phyloP scores from a whole-genome alignment of 2,797 vertebrate genomes.

The Netta rufina region DNA sequence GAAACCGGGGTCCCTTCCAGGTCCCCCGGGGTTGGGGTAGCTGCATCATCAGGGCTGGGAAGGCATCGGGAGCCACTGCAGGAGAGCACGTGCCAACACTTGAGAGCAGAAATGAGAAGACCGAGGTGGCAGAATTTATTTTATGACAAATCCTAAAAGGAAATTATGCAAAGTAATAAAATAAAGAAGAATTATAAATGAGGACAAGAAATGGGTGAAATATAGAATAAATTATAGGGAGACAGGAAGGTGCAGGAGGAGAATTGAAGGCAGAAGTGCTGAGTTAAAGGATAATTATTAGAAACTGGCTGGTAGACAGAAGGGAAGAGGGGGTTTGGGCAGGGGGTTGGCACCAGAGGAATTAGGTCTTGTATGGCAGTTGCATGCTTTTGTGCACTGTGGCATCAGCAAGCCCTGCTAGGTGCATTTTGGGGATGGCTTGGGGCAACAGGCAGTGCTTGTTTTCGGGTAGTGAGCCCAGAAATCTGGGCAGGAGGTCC shows the following conservation, averaged over 20 bases:
- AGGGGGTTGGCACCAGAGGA: background rate
- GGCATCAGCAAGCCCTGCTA: background rate
- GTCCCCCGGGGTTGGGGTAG: background rate
- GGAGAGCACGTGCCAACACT: background rate
- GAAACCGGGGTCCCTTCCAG: background rate
- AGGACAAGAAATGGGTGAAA: slow-evolving; percentile 62
- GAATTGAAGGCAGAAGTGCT: slow-evolving; percentile 49
- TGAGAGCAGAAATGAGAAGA: slow-evolving; percentile 31
- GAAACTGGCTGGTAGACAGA: background rate
- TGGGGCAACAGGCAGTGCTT: accelerated
- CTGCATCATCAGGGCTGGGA: background rate
- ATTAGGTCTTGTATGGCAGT: background rate
- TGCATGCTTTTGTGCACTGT: background rate
- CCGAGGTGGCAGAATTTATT: slow-evolving; percentile 64
- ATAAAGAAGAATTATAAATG: slow-evolving; percentile 76
- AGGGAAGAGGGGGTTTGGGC: background rate
- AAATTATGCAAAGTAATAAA: slow-evolving; percentile 77
- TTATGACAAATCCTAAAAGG: slow-evolving; percentile 71
- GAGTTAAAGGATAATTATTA: slow-evolving; percentile 53
- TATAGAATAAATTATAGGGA: slow-evolving; percentile 60
- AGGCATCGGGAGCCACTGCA: background rate
- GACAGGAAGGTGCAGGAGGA: background rate
- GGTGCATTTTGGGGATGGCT: accelerated
- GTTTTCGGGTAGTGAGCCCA: background rate
- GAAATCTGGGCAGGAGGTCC: background rate